Evolutionary conservation across 2,888 invertebrate genomes (phyloP).

Genomic region (Volucella bombylans): DNA sequence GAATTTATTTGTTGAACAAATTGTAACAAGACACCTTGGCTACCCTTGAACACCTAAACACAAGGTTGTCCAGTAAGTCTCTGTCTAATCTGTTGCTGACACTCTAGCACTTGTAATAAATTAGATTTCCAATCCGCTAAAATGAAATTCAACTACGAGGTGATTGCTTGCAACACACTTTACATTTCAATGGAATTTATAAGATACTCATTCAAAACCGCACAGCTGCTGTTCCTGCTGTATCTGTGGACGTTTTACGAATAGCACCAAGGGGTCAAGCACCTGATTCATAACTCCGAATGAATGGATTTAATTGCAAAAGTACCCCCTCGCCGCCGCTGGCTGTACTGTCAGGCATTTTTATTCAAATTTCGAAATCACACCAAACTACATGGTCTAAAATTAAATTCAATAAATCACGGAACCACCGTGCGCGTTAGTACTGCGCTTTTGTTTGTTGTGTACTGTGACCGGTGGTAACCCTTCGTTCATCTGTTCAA

Average conservation of each 20-base stretch:
- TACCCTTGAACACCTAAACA: slow-evolving; percentile 15
- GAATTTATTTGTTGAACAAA: not conserved
- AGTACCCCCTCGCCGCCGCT: slow-evolving; percentile 1
- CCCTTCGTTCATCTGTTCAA: slow-evolving; percentile 27
- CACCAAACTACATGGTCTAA: not conserved
- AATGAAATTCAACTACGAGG: not conserved
- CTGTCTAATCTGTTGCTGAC: too few relatives aligned
- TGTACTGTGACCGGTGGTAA: not conserved
- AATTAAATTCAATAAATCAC: slow-evolving; percentile 38
- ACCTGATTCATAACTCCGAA: slow-evolving; percentile 42
- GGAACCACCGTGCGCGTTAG: not conserved
- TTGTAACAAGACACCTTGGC: not conserved
- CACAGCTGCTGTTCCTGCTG: slow-evolving; percentile 44
- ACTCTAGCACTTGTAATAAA: slow-evolving; percentile 40
- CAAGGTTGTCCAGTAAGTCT: too few relatives aligned
- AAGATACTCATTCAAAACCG: slow-evolving; percentile 33
- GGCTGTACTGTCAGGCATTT: not conserved
- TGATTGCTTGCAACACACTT: too few relatives aligned
- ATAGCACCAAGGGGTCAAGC: slow-evolving; percentile 48
- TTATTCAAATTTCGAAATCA: slow-evolving; percentile 46
- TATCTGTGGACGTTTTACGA: slow-evolving; percentile 1
- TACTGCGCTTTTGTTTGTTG: too few relatives aligned
- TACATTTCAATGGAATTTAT: slow-evolving; percentile 31
- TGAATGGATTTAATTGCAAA: slow-evolving; percentile 55
- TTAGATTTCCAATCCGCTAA: not conserved